Percentiles rank a stretch among this genome's conserved stretches.
These are phyloP conservation scores for Recurvirostra avosetta DNA, from an alignment of 2,113 vertebrate genomes.

Conservation along the genomic window DNA sequence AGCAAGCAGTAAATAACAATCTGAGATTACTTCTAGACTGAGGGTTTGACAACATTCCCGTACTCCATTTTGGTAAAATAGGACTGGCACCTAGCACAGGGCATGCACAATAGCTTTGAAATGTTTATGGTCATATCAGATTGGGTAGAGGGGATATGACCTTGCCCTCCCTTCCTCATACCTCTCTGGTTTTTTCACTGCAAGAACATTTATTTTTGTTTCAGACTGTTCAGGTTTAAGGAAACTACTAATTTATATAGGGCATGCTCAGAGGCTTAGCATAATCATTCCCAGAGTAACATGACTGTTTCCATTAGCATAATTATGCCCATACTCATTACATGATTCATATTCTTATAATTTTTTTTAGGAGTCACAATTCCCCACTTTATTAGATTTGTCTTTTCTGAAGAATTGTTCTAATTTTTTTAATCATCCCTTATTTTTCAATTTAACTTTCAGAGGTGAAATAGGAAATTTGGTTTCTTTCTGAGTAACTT, in stretches of 20 bases:
- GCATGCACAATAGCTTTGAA: background rate
- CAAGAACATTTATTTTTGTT: background rate
- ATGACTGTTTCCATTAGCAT: slow-evolving; percentile 23
- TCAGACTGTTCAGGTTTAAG: slow-evolving; percentile 9
- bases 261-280: slow-evolving; percentile 12
- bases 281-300: slow-evolving; percentile 40
- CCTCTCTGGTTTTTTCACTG: background rate
- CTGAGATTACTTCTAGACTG: background rate
- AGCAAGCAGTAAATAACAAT: background rate
- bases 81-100: background rate
- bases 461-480: background rate
- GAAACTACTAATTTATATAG: slow-evolving; percentile 15
- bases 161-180: background rate
- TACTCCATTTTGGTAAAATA: background rate
- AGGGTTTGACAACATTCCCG: background rate
- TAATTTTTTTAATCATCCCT: background rate
- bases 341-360: slow-evolving; percentile 7
- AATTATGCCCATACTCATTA: slow-evolving; percentile 36
- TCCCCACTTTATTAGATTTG: slow-evolving; percentile 37
- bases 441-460: slow-evolving; percentile 21
- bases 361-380: slow-evolving; percentile 5
- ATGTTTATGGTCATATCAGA: background rate
- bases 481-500: background rate
- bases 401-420: slow-evolving; percentile 24
- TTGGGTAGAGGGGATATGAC: background rate